Conservation (phyloP, 2,113 vertebrate species). For the Hipposideros armiger region DNA sequence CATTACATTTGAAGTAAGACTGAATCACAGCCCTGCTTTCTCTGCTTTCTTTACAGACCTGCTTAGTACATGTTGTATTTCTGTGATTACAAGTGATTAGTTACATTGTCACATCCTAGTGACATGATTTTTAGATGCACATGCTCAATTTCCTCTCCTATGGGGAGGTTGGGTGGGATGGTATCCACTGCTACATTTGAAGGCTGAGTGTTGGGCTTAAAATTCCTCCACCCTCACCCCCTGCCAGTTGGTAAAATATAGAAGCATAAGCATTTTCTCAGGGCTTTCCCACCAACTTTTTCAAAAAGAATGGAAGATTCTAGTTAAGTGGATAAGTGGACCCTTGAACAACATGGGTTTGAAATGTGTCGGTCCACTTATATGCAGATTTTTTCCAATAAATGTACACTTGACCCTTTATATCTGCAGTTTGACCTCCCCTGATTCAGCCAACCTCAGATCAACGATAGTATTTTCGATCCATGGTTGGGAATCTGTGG, state of each 20-base stretch:
- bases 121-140: neutral
- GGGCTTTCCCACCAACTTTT: neutral
- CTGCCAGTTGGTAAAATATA: neutral
- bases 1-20: conserved; percentile 74
- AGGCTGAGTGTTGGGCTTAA: neutral
- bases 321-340: neutral
- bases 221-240: neutral
- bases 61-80: conserved; percentile 57
- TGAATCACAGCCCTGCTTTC: conserved; percentile 77
- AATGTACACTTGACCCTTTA: neutral
- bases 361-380: neutral
- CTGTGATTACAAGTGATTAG: neutral
- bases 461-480: neutral
- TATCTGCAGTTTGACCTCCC: neutral
- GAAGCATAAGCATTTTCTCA: neutral
- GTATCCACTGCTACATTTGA: neutral
- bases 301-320: neutral
- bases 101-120: neutral
- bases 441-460: neutral
- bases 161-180: neutral
- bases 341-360: neutral
- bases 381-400: no score
- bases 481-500: neutral
- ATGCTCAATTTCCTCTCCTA: rapidly evolving
- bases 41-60: conserved; percentile 73